Evolutionary conservation across 1,140 invertebrate genomes (phyloP), one percentile per base, ranked within the genome.

Genomic region (Sarcophaga peregrina): DNA sequence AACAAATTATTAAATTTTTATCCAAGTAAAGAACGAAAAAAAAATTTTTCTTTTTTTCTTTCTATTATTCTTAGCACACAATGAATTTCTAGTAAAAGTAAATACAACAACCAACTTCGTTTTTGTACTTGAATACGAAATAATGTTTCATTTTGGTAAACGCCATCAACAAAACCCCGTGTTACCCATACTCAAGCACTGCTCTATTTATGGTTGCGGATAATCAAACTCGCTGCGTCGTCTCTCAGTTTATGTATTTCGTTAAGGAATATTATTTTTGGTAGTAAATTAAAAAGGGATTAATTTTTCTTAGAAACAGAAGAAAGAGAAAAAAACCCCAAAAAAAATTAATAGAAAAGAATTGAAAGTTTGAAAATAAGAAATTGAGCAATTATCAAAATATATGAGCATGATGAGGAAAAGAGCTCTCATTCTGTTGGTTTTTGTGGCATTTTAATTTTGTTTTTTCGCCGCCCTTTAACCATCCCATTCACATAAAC

Each of bases 361-460:
- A n/a, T 15, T 10, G 20, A 73, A 25, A 6, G 25, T 10, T n/a
- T 46, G 46, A 78, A 9, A 25, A 20, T 50, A 78, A 78, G 48
- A 78, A 78, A 78, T 78, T 78, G 75, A 78, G 75, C 75, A 78
- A 78, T 78, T 78, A 78, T 78, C 75, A 78, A 20, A 78, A 78
- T 20, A 25, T 52, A 20, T 78, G 25, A 37, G 25, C 25, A 37
- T 78, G 75, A 52, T 78, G 75, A 37, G 25, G 25, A 1, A 37
- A 37, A 37, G 25, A 37, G 25, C 25, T 37, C 20, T 76, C 54
- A 58, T 58, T 37, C 25, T 68, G 62, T 50, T 78, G 74, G n/a
- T 78, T 78, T 50, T 78, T 78, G 75, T 78, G 75, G 75, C 37
- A 48, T 78, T 78, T 20, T 50, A 68, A 68, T 68, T 68, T 68